Evolutionary conservation across 2,888 invertebrate genomes (phyloP).

Genomic region (Reticulitermes lucifugus): DNA sequence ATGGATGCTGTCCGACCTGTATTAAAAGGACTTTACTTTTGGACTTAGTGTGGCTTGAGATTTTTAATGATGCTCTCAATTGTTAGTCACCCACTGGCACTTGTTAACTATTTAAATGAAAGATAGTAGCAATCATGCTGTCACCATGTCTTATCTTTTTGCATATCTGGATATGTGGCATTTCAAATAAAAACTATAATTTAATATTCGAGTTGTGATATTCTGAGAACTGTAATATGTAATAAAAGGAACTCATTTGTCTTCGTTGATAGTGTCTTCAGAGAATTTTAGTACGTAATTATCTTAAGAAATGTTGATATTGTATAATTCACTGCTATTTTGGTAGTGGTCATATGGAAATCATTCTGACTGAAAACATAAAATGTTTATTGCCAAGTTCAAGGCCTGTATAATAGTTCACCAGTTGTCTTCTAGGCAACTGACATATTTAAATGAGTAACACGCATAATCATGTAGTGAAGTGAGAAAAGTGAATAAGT

Average conservation of each 20-base stretch:
- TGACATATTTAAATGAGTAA: not conserved
- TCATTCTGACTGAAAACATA: not conserved
- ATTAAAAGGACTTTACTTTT: not conserved
- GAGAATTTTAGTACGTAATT: not conserved
- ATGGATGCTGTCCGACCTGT: too few relatives aligned
- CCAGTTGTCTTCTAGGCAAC: not conserved
- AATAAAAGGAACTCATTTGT: not conserved
- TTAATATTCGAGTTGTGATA: not conserved
- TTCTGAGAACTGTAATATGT: not conserved
- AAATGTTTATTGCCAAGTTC: not conserved
- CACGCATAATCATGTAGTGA: not conserved
- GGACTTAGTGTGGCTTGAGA: not conserved
- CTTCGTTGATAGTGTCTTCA: not conserved
- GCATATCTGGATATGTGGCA: not conserved
- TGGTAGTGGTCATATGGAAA: not conserved
- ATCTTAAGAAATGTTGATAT: not conserved
- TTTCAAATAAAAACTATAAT: not conserved
- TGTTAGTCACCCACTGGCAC: not conserved
- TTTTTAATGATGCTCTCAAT: not conserved
- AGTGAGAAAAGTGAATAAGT: not conserved
- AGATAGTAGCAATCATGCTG: not conserved
- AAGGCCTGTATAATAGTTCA: not conserved
- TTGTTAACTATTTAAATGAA: not conserved
- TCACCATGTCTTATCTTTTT: not conserved
- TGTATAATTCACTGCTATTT: not conserved